Evolutionary conservation across 2,113 vertebrate genomes (phyloP), one percentile per base, ranked within the genome.

Genomic region (Pelusios castaneus): DNA sequence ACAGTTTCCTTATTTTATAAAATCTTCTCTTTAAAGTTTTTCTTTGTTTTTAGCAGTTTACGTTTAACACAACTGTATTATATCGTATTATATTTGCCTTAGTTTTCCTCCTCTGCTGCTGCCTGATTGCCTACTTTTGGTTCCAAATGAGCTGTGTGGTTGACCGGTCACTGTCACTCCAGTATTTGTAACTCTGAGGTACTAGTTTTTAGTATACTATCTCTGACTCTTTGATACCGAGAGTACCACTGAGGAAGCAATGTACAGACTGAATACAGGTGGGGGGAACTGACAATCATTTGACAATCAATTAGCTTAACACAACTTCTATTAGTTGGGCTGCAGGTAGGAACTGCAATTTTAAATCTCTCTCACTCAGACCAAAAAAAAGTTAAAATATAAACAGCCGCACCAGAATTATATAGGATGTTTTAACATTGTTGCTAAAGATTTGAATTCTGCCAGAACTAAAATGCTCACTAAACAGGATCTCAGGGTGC

Each of bases 371-470:
- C 58, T 84, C n/a, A 47, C 29, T 43, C 24, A 87, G 45, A n/a
- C 12, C 34, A n/a, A 67, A 84, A 81, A n/a, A 73, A 2, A 1
- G 5, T 2, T 88, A 34, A 8, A 70, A 70, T 22, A 22, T 10
- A 70, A 70, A 41, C 73, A 76, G 22, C 27, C 41, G 14, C 41
- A 25, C n/a, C 2, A 3, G 24, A 31, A 67, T 34, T 43, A 25
- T 41, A 73, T 43, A 13, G 25, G 78, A 54, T 0, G 0, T 3
- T 0, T n/a, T 27, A 9, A 1, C 0, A 0, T 63, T 63, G 38
- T 60, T 82, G 13, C 55, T 76, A 58, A 52, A 55, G 75, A 75
- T 55, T 5, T 0, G 9, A 54, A 87, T 22, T 76, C 16, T 70
- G 75, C 8, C 5, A 2, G 60, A 77, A 92, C 81, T 8, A 0